Base-by-base conservation (phyloP, 2,113 vertebrate genomes). In the Smithornis capensis region DNA sequence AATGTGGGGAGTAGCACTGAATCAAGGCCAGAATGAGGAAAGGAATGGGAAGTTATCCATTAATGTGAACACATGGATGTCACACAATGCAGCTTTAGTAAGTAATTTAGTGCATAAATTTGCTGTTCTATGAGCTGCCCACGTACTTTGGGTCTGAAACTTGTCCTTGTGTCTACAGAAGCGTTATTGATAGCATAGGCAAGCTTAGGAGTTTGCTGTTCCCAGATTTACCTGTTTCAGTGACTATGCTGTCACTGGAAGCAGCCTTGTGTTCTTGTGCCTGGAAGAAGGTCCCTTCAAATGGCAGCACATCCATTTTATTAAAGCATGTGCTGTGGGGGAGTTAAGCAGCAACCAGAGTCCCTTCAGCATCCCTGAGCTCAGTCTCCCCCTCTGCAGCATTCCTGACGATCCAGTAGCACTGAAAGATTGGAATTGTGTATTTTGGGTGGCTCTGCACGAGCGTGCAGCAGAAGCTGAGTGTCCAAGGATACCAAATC, bases 321-420 rank as follows among this genome's bases (percentile, higher is more conserved):
- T 45, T 69, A 10, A 27, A 74, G 42, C 37, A 67, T 12, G 9
- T 59, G 33, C 49, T 68, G 44, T 21, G 57, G 47, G 16, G 42
- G 17, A 38, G 12, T 31, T 47, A 25, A 60, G 35, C 23, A 42
- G 25, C 55, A 50, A 3, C 31, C 75, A 4, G 24, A 57, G 19
- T 9, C 31, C n/a, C 40, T 31, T 42, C 2, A 17, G 8, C 16
- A 65, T 50, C 24, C 35, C 29, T 37, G 25, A 25, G 9, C 29
- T 57, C 38, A 44, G 24, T 53, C 5, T 38, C 4, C 27, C 56
- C 4, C 33, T 52, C 33, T 35, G 59, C 28, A 78, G 19, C 7
- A 0, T 10, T 45, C 45, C 69, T 57, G 74, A n/a, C 8, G 21
- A 47, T 8, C 0, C 1, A 40, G 25, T 4, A 9, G 16, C 4